Percentiles rank a stretch among this genome's conserved stretches.
Conservation (phyloP, 2,113 vertebrate species). For the Prinia subflava region DNA sequence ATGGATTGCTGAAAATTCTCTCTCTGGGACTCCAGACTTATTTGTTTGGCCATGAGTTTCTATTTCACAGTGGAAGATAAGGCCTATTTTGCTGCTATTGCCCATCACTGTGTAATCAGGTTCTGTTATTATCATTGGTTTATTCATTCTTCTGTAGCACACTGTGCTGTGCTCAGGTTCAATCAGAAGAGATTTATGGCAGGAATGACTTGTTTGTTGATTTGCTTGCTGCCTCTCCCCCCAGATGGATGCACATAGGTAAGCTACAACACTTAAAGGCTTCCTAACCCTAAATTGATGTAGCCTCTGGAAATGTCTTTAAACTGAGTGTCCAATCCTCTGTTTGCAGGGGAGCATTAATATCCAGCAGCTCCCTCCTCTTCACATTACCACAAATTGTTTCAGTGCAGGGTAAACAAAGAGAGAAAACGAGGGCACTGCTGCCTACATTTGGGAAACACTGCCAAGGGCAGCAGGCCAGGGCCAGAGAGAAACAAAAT, state of each 20-base stretch:
- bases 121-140: slow-evolving; percentile 34
- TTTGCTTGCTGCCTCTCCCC: background rate
- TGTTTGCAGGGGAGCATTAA: background rate
- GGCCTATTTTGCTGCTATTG: slow-evolving; percentile 58
- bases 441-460: background rate
- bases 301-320: background rate
- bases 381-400: background rate
- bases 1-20: slow-evolving; percentile 12
- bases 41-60: slow-evolving; percentile 49
- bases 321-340: background rate
- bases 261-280: background rate
- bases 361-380: background rate
- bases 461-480: background rate
- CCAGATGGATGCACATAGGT: background rate
- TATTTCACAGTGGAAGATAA: slow-evolving; percentile 50
- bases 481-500: background rate
- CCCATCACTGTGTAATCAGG: slow-evolving; percentile 61
- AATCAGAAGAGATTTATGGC: background rate
- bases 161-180: background rate
- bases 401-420: background rate
- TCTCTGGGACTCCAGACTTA: slow-evolving; percentile 23
- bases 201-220: slow-evolving; percentile 27
- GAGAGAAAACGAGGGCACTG: background rate
- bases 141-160: slow-evolving; percentile 46
- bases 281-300: background rate